Percentiles rank a stretch among this genome's conserved stretches.
Evolutionary conservation across 2,888 invertebrate species (phyloP).

Genomic region (Chrysolina haemoptera): DNA sequence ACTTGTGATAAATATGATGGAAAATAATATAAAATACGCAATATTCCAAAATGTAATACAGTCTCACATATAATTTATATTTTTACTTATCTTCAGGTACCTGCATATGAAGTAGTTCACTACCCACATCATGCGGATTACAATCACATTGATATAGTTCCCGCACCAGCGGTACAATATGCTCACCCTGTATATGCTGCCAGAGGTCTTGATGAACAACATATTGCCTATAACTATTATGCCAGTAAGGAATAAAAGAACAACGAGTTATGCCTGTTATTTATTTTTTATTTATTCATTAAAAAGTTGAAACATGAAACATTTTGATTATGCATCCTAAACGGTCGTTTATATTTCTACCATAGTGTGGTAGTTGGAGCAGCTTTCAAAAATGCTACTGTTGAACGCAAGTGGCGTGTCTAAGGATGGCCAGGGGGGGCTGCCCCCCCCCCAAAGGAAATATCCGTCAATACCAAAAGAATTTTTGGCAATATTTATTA

Average conservation of each 20-base stretch:
- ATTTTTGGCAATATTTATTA: too few species aligned
- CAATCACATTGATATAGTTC: conserved; percentile 39
- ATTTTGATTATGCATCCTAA: neutral
- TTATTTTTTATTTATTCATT: conserved; percentile 37
- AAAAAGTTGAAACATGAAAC: neutral
- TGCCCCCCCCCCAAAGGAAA: too few species aligned
- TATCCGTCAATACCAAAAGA: too few species aligned
- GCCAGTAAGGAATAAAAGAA: neutral
- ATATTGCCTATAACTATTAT: conserved; percentile 39
- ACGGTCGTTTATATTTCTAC: neutral
- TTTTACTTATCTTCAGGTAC: conserved; percentile 68
- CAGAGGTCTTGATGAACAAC: conserved; percentile 36
- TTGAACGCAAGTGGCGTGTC: too few species aligned
- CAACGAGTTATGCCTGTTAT: conserved; percentile 23
- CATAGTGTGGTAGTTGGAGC: too few species aligned
- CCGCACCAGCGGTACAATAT: conserved; percentile 36
- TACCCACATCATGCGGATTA: conserved; percentile 76
- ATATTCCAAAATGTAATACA: too few species aligned
- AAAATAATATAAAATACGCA: too few species aligned
- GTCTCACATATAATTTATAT: too few species aligned
- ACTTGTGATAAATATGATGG: too few species aligned
- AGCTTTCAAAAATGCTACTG: too few species aligned
- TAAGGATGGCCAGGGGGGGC: too few species aligned
- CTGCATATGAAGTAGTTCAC: conserved; percentile 90
- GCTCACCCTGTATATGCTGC: conserved; percentile 42